These are phyloP conservation scores for Chironomus tentans DNA, from an alignment of 2,888 invertebrate genomes.

Conservation along the genomic window DNA sequence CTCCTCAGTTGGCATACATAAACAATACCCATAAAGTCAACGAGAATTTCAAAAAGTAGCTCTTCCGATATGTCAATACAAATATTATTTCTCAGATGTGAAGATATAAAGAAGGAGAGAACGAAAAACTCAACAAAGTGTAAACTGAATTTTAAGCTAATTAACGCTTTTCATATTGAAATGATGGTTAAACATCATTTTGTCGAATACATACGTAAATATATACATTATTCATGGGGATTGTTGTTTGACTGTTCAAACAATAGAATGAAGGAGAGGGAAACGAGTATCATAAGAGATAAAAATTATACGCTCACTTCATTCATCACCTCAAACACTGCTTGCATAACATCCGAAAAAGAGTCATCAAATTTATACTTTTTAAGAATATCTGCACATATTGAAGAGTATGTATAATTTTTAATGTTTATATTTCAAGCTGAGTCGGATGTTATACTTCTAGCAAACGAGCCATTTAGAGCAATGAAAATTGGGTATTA, in stretches of 20 bases:
- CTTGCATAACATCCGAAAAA: not conserved
- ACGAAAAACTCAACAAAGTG: not conserved
- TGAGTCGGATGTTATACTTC: too few species aligned
- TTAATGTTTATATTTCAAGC: too few species aligned
- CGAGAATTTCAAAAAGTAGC: not conserved
- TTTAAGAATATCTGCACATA: too few species aligned
- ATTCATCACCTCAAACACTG: not conserved
- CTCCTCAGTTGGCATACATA: too few species aligned
- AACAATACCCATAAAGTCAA: too few species aligned
- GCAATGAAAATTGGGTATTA: too few species aligned
- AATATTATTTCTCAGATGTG: not conserved
- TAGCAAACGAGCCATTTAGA: too few species aligned
- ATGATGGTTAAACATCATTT: constrained; percentile 16
- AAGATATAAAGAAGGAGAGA: not conserved
- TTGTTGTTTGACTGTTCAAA: not conserved
- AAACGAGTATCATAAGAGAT: not conserved
- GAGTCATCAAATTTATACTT: too few species aligned
- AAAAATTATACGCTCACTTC: constrained; percentile 9
- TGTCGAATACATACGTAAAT: not conserved
- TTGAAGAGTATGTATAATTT: too few species aligned
- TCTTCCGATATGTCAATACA: not conserved
- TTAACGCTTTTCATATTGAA: constrained; percentile 25
- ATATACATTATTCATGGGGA: not conserved
- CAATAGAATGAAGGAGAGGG: not conserved
- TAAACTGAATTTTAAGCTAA: constrained; percentile 25